These are phyloP conservation scores for Porites lutea DNA, from an alignment of 64 coral and sea anemone species.

Conservation along the genomic window DNA sequence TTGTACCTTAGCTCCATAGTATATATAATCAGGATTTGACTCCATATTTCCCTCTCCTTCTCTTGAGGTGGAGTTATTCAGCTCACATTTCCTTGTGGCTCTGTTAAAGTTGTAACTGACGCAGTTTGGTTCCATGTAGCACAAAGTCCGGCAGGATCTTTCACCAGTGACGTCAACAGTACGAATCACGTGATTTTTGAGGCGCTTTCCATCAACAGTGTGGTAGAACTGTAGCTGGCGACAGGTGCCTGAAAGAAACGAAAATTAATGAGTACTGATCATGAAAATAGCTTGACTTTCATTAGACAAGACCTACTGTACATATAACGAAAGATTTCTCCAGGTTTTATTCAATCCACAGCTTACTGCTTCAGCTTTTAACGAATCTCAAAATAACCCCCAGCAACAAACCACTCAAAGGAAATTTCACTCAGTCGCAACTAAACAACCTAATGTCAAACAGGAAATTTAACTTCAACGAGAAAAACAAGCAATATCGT, in stretches of 20 bases:
- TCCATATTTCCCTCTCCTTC: neutral
- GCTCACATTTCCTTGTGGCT: neutral
- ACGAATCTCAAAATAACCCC: too few relatives aligned
- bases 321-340: too few relatives aligned
- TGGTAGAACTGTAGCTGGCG: neutral
- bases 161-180: neutral
- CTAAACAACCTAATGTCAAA: too few relatives aligned
- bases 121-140: neutral
- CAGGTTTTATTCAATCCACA: too few relatives aligned
- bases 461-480: too few relatives aligned
- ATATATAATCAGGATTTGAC: neutral
- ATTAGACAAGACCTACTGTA: too few relatives aligned
- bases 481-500: too few relatives aligned
- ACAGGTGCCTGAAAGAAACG: neutral
- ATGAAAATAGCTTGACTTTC: too few relatives aligned
- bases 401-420: too few relatives aligned
- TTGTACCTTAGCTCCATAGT: conserved; percentile 4
- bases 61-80: neutral
- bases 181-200: neutral
- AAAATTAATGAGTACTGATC: too few relatives aligned
- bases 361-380: too few relatives aligned
- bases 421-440: too few relatives aligned
- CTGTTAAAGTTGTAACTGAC: conserved; percentile 4
- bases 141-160: neutral
- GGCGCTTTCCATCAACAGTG: neutral